Evolutionary conservation across 2,797 vertebrate species (phyloP), one percentile per base, ranked within the genome.

Genomic region (Gouania willdenowi): DNA sequence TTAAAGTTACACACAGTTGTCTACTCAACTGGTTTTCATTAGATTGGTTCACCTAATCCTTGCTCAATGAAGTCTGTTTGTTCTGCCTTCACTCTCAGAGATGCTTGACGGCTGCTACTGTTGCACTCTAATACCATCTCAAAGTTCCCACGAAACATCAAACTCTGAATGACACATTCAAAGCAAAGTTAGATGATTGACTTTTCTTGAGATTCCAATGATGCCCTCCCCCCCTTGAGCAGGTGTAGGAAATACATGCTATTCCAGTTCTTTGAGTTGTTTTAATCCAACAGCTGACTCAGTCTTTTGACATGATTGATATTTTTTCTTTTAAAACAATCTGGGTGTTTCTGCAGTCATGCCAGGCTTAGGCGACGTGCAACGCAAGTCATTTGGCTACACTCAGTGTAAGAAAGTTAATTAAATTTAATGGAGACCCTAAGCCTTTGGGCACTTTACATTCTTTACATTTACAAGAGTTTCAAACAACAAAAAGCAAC

Each of bases 391-490:
- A 63, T 58, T 51, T 45, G 65, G 75, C 67, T 46, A 68, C 71
- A 68, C 29, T 53, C 28, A 66, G 55, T 17, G 10, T 53, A 68
- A 40, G 47, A 44, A 62, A 74, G 63, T 55, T 19, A 64, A 75
- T 70, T 49, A 34, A 38, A 40, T 27, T 53, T 58, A 70, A 46
- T 36, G n/a, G 46, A 49, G 55, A 54, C 35, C 26, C 13, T 12
- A 1, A 36, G 42, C 55, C 65, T 35, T 10, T 23, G 21, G 64
- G 66, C 53, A 20, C 18, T 37, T 74, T 62, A 66, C 66, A 74
- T 75, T 75, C 18, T 37, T 74, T 62, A 66, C 66, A 74, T 75
- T 75, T 64, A 57, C 65, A 54, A 39, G 41, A 47, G 26, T 56
- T 11, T 26, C 9, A 50, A 43, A 46, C 40, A 58, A 45, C 61